A percentile compares a stretch with the other conserved stretches of the same genome.
These are phyloP conservation scores for Melanerpes aurifrons DNA, from an alignment of 2,113 vertebrate genomes.

Conservation along the genomic window DNA sequence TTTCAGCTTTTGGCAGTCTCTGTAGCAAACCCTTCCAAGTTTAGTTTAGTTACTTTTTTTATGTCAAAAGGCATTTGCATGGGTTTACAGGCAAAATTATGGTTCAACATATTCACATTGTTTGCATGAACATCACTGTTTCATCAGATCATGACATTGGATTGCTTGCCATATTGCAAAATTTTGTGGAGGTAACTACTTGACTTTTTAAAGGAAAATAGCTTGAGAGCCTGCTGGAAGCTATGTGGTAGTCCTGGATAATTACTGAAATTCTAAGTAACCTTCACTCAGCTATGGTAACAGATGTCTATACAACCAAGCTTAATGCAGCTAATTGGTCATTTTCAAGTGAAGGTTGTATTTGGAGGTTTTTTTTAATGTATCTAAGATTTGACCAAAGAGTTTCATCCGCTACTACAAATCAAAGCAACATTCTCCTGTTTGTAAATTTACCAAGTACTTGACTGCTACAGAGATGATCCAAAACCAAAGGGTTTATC, in stretches of 20 bases:
- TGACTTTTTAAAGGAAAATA: constrained; percentile 5
- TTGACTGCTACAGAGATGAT: not conserved
- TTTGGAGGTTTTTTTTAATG: not conserved
- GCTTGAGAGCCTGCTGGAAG: constrained; percentile 11
- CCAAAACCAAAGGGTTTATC: not conserved
- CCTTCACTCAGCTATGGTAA: not conserved
- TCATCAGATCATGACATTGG: constrained; percentile 19
- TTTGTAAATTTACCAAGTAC: not conserved
- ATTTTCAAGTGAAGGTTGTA: not conserved
- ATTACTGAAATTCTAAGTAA: not conserved
- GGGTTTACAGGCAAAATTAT: constrained; percentile 64
- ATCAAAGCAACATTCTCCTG: not conserved
- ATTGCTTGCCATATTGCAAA: constrained; percentile 22
- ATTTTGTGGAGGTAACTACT: not conserved
- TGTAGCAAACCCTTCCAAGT: constrained; percentile 66
- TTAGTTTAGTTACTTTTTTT: constrained; percentile 72
- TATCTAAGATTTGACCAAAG: not conserved
- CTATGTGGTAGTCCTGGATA: not conserved
- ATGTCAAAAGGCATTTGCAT: constrained; percentile 70
- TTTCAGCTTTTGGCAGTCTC: constrained; percentile 69
- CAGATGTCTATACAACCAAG: not conserved
- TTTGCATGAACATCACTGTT: constrained; percentile 53
- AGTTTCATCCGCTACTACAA: not conserved
- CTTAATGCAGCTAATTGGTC: not conserved
- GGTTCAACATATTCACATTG: constrained; percentile 61